phyloP scores from a whole-genome alignment of 1,140 invertebrate species.

The Antheraea mylitta region DNA sequence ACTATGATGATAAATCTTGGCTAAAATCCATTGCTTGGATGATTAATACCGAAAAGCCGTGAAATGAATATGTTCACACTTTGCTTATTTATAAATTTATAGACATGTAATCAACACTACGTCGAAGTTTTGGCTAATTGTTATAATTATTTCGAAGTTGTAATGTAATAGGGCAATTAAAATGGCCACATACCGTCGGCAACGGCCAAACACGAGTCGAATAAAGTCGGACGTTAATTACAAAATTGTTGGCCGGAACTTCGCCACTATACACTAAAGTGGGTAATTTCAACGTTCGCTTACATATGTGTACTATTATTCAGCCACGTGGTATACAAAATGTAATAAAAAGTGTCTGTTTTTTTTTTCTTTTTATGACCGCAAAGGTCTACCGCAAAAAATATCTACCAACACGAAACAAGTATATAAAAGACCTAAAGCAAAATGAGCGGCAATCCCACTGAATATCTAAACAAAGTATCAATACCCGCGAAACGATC shows the following conservation, averaged over 20 bases:
- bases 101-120: background rate
- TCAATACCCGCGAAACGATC: too few relatives aligned
- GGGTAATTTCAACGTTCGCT: background rate
- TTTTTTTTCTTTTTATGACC: too few relatives aligned
- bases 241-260: constrained; percentile 5
- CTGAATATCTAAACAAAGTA: too few relatives aligned
- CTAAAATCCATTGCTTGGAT: too few relatives aligned
- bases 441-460: too few relatives aligned
- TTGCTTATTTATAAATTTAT: too few relatives aligned
- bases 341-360: background rate
- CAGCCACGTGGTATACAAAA: background rate
- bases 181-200: background rate
- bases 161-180: constrained; percentile 1
- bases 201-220: background rate
- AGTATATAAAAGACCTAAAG: too few relatives aligned
- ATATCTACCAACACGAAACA: too few relatives aligned
- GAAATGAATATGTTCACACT: too few relatives aligned
- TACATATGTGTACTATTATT: background rate
- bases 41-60: too few relatives aligned
- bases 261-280: background rate
- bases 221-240: constrained; percentile 3
- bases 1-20: too few relatives aligned
- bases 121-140: background rate
- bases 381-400: too few relatives aligned
- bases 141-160: background rate